A percentile compares a stretch with the other conserved stretches of the same genome.
These are phyloP conservation scores for Pseudorhiza aurosa DNA, from an alignment of 30 jellyfish, hydroid and myxozoan genomes.

Conservation along the genomic window DNA sequence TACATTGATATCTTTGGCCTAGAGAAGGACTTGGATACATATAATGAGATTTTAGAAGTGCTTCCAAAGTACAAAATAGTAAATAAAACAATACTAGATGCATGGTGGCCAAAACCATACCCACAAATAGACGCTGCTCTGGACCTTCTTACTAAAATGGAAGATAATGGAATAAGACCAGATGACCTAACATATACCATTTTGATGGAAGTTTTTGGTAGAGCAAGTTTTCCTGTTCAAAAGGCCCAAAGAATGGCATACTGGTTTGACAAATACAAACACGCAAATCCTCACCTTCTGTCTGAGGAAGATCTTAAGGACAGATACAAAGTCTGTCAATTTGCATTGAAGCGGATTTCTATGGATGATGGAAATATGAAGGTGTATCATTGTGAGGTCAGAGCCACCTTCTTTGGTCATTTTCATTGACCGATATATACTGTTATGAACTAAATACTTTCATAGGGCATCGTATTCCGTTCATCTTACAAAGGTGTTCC, in stretches of 20 bases:
- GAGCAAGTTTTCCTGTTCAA: conserved; percentile 85
- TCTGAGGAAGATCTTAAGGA: conserved; percentile 89
- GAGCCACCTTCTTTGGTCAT: not conserved
- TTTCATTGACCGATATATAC: too few species aligned
- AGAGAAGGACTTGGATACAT: conserved; percentile 78
- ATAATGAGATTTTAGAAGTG: conserved; percentile 81
- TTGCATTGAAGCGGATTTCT: conserved; percentile 81
- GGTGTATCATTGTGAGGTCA: conserved; percentile 66
- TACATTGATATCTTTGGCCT: conserved; percentile 80
- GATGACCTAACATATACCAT: conserved; percentile 80
- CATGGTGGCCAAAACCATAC: conserved; percentile 92
- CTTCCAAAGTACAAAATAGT: conserved; percentile 82
- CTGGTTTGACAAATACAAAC: conserved; percentile 81
- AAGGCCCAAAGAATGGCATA: conserved; percentile 76
- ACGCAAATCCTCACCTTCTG: conserved; percentile 79
- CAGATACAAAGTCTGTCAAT: conserved; percentile 57
- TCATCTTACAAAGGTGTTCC: too few species aligned
- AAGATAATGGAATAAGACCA: conserved; percentile 84
- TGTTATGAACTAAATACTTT: too few species aligned
- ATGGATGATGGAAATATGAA: conserved; percentile 67
- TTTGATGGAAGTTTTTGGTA: conserved; percentile 79
- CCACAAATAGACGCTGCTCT: conserved; percentile 92
- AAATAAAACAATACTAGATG: conserved; percentile 82
- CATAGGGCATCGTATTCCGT: too few species aligned
- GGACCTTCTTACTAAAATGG: conserved; percentile 92